Evolutionary conservation across 2,888 invertebrate species (phyloP).

Genomic region (Agrilus mali): DNA sequence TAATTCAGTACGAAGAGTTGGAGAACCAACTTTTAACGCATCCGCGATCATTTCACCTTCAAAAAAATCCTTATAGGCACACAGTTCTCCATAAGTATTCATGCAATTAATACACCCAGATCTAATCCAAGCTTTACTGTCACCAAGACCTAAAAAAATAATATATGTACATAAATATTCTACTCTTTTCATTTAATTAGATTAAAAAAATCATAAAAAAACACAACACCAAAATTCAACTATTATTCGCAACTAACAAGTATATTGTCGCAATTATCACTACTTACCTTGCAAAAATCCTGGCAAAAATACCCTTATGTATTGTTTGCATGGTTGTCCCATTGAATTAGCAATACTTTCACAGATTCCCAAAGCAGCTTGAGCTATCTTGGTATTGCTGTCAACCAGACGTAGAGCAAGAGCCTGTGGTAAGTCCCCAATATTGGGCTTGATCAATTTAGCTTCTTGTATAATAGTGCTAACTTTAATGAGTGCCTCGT

Average conservation of each 20-base stretch:
- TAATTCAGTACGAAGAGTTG: slow-evolving; percentile 65
- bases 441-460: slow-evolving; percentile 66
- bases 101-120: slow-evolving; percentile 70
- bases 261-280: neutral
- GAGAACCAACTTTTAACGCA: slow-evolving; percentile 75
- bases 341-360: slow-evolving; percentile 70
- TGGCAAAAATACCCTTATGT: slow-evolving; percentile 72
- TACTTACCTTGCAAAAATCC: slow-evolving; percentile 68
- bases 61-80: slow-evolving; percentile 67
- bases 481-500: slow-evolving; percentile 63
- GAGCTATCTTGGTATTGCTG: slow-evolving; percentile 86
- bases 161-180: neutral
- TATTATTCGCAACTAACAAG: neutral
- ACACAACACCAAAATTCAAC: neutral
- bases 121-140: slow-evolving; percentile 68
- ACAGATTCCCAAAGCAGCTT: slow-evolving; percentile 71
- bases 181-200: neutral
- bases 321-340: slow-evolving; percentile 67
- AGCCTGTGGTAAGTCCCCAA: slow-evolving; percentile 76
- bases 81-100: slow-evolving; percentile 73
- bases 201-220: neutral
- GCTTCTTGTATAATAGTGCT: slow-evolving; percentile 59
- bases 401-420: slow-evolving; percentile 68
- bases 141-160: slow-evolving; percentile 42
- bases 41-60: slow-evolving; percentile 85